Conservation (phyloP, 2,888 invertebrate species). For the Nasonovia ribisnigri region DNA sequence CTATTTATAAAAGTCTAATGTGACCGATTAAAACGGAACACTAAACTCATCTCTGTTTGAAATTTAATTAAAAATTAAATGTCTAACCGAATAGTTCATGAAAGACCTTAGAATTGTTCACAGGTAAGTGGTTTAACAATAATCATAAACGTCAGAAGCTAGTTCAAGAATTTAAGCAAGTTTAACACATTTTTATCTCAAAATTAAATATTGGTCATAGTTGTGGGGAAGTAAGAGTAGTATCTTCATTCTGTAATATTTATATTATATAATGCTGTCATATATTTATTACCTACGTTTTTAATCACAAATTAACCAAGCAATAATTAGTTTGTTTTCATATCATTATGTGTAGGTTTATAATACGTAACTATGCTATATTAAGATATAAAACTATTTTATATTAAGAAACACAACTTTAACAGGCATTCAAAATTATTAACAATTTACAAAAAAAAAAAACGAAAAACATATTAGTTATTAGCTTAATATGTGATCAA, state of each 20-base stretch:
- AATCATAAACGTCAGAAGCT: background rate
- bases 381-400: too few relatives aligned
- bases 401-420: background rate
- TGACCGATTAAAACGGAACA: background rate
- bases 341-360: background rate
- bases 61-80: background rate
- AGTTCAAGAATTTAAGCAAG: too few relatives aligned
- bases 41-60: background rate
- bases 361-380: background rate
- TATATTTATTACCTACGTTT: background rate
- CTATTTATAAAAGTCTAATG: background rate
- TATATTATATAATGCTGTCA: background rate
- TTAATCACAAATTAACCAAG: background rate
- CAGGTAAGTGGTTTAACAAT: background rate
- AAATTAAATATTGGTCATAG: background rate
- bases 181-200: background rate
- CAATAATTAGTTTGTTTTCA: background rate
- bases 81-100: background rate
- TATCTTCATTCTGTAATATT: background rate
- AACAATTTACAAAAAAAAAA: background rate
- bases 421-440: conserved; percentile 52
- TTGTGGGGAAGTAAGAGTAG: background rate
- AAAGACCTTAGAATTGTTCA: background rate
- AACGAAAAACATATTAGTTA: background rate
- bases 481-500: background rate